These are phyloP conservation scores for Reinhardtius hippoglossoides DNA, from an alignment of 2,113 vertebrate species.

Conservation along the genomic window DNA sequence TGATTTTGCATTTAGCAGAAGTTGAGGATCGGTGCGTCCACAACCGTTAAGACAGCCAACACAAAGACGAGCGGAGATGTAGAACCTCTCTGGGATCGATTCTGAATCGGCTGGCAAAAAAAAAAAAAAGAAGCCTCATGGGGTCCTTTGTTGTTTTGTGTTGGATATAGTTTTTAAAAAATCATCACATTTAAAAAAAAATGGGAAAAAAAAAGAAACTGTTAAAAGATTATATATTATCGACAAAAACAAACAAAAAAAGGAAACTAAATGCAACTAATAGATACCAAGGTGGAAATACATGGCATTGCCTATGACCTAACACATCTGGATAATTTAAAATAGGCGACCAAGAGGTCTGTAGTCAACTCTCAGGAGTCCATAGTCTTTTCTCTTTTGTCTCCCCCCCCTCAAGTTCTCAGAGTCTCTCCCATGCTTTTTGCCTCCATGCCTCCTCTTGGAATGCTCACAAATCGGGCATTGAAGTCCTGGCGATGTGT, in stretches of 20 bases:
- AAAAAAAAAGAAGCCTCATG: constrained; percentile 40
- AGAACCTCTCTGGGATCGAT: constrained; percentile 22
- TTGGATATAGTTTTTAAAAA: constrained; percentile 47
- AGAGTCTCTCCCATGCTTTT: constrained; percentile 55
- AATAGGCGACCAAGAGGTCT: constrained; percentile 76
- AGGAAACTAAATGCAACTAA: constrained; percentile 75
- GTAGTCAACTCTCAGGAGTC: constrained; percentile 73
- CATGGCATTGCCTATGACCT: constrained; percentile 78
- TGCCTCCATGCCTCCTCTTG: constrained; percentile 67
- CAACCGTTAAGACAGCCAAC: constrained; percentile 60
- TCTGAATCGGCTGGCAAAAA: constrained; percentile 37
- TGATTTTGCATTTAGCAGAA: constrained; percentile 65
- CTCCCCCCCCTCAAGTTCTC: constrained; percentile 38
- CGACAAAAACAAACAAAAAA: constrained; percentile 61
- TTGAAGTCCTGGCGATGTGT: constrained; percentile 74
- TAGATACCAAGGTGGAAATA: constrained; percentile 81
- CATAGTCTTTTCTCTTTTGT: constrained; percentile 53
- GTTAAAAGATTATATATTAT: constrained; percentile 81
- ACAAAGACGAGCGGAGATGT: constrained; percentile 47
- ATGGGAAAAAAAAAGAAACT: constrained; percentile 59
- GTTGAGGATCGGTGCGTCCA: constrained; percentile 59
- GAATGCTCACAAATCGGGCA: constrained; percentile 79
- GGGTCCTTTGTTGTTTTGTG: constrained; percentile 39
- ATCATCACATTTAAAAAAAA: constrained; percentile 73
- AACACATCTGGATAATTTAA: constrained; percentile 80